phyloP scores from a whole-genome alignment of 1,140 invertebrate species.

The Campoletis sonorensis region DNA sequence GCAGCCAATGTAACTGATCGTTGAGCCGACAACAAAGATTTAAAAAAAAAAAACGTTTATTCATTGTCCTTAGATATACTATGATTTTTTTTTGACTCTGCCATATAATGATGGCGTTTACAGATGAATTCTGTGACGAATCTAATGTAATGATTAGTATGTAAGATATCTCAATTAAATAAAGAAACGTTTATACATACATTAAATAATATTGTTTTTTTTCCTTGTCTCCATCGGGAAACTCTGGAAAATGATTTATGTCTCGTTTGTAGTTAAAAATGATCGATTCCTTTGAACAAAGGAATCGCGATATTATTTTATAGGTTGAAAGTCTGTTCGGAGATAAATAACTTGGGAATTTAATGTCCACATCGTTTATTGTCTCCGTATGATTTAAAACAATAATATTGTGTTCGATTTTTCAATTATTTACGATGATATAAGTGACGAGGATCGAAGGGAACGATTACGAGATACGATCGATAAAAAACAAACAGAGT shows the following conservation, averaged over 20 bases:
- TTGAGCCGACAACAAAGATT: constrained; percentile 5
- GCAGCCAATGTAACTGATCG: neutral
- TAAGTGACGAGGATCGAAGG: no score
- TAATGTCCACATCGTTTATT: no score
- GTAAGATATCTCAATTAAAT: constrained; percentile 55
- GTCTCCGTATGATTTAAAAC: no score
- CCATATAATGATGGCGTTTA: constrained; percentile 53
- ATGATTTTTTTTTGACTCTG: constrained; percentile 46
- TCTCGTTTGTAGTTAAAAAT: no score
- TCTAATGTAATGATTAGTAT: constrained; percentile 58
- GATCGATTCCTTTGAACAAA: no score
- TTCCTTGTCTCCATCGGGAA: neutral
- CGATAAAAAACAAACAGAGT: neutral
- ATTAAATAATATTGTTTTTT: constrained; percentile 34
- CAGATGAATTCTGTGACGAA: constrained; percentile 56
- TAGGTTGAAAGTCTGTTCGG: no score
- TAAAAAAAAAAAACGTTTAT: constrained; percentile 14
- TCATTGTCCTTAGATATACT: constrained; percentile 26
- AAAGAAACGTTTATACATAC: constrained; percentile 59
- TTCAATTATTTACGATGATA: no score
- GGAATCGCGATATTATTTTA: no score
- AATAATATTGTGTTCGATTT: no score
- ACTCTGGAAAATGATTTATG: no score
- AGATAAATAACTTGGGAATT: no score
- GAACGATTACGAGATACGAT: neutral